phyloP scores from a whole-genome alignment of 2,113 vertebrate species.

The Chaetops frenatus region DNA sequence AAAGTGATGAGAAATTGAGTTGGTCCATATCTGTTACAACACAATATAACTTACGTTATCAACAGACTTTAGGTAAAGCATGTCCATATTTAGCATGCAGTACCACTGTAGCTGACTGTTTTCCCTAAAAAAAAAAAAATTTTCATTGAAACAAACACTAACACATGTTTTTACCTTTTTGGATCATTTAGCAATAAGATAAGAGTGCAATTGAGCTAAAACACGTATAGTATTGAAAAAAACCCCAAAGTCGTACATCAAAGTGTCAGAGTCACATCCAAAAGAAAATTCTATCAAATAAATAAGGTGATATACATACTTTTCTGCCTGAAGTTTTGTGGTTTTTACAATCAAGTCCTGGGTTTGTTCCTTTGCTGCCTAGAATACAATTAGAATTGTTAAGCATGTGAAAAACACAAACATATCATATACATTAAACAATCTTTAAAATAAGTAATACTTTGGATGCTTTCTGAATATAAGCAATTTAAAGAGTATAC shows the following conservation, averaged over 20 bases:
- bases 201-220: neutral
- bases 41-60: neutral
- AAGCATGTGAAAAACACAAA: neutral
- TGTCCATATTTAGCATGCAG: neutral
- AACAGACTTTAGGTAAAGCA: neutral
- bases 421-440: neutral
- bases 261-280: neutral
- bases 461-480: neutral
- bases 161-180: neutral
- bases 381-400: conserved; percentile 35
- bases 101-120: neutral
- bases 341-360: conserved; percentile 97
- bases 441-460: neutral
- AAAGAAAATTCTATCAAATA: neutral
- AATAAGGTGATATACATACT: conserved; percentile 74
- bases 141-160: neutral
- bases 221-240: neutral
- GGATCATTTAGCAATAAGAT: neutral
- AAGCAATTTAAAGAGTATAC: neutral
- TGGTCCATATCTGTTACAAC: neutral
- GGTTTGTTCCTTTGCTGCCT: conserved; percentile 96
- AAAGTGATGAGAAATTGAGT: neutral
- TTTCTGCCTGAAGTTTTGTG: conserved; percentile 95
- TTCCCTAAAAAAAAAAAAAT: neutral
- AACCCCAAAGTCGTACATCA: fast-evolving